Evolutionary conservation across 2,113 vertebrate species (phyloP).

Genomic region (Nettapus auritus): DNA sequence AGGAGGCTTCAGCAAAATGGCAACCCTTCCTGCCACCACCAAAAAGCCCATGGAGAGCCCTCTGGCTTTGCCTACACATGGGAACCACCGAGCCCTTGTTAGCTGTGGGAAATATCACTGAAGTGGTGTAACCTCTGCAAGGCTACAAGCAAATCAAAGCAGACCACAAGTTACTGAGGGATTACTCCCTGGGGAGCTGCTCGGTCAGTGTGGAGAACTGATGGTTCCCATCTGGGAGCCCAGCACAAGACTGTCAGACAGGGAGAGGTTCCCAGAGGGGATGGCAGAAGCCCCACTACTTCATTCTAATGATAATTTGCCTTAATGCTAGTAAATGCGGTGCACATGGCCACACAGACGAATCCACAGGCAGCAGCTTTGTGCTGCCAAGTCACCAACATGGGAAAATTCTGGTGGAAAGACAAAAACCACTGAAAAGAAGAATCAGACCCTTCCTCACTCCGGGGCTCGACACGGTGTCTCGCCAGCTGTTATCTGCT

Average conservation of each 20-base stretch:
- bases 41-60: neutral
- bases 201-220: fast-evolving
- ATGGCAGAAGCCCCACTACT: neutral
- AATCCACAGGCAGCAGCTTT: fast-evolving
- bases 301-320: neutral
- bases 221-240: fast-evolving
- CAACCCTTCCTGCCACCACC: neutral
- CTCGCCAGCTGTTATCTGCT: constrained; percentile 57
- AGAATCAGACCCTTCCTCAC: fast-evolving
- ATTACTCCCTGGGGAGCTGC: neutral
- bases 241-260: neutral
- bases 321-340: fast-evolving
- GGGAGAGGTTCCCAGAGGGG: neutral
- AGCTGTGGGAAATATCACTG: neutral
- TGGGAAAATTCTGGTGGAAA: neutral
- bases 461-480: neutral
- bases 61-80: neutral
- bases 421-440: neutral
- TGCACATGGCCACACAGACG: neutral
- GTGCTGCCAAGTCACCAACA: neutral
- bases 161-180: neutral
- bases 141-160: neutral
- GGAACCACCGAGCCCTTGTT: neutral
- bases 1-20: neutral
- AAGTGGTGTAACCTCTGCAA: neutral